Evolutionary conservation across 2,113 vertebrate genomes (phyloP), one percentile per base, ranked within the genome.

Genomic region (Nymphicus hollandicus): DNA sequence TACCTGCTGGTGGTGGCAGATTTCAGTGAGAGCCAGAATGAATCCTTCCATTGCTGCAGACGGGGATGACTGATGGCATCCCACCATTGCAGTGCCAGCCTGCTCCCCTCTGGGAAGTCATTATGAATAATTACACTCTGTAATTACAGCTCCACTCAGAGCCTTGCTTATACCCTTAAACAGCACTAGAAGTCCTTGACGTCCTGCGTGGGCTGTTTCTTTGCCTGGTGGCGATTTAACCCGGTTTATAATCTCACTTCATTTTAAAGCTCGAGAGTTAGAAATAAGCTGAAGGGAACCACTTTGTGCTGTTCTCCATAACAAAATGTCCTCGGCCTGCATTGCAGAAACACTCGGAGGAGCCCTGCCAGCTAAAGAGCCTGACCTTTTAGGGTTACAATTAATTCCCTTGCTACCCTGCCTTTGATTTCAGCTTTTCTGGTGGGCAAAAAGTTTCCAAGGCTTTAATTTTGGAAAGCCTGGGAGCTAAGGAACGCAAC

Each of bases 381-480:
- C 77, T 50, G 74, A 78, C 79, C 79, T 65, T 50, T 93, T 43
- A 29, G 84, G 84, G 83, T 73, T 77, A 17, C 74, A 74, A 16
- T 82, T 81, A 95, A 79, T 55, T 89, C 78, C 79, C 47, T 55
- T 43, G 52, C 56, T 64, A 81, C 70, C 22, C 29, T 55, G 66
- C 56, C 56, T 91, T 64, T 73, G 56, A 70, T 70, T 86, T 58
- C 18, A 12, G 39, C 63, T 91, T 82, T 78, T 70, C 84, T 69
- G 47, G 37, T 9, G 60, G 69, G 39, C 70, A 92, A 10, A 83
- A 93, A 50, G 22, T 35, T 89, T 49, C n/a, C n/a, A 76, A 44
- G 19, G 31, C 60, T 74, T 91, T 81, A 63, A 85, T 97, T 96
- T 94, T 76, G 80, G 39, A 85, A 94, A 88, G 23, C 88, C 73